A percentile compares a stretch with the other conserved stretches of the same genome.
phyloP scores from a whole-genome alignment of 1,140 invertebrate genomes.

The Choristoneura fumiferana region DNA sequence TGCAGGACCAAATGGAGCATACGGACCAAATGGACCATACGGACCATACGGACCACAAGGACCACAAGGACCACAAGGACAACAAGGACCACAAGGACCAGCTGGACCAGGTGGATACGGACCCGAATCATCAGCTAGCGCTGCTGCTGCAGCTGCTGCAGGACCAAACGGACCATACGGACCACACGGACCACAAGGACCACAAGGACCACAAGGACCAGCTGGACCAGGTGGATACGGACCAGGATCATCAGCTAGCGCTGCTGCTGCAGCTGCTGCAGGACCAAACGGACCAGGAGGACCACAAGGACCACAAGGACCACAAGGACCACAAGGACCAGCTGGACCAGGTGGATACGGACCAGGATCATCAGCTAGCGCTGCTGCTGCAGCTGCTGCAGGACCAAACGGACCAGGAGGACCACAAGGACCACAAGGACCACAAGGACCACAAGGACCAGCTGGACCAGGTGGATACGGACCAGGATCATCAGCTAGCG shows the following conservation, averaged over 20 bases:
- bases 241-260: neutral
- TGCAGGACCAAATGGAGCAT: constrained; percentile 11
- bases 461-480: too few relatives aligned
- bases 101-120: neutral
- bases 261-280: neutral
- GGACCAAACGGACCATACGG: too few relatives aligned
- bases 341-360: too few relatives aligned
- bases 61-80: neutral
- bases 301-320: neutral
- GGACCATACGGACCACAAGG: neutral
- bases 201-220: constrained; percentile 3
- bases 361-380: constrained; percentile 11
- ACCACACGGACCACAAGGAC: constrained; percentile 2
- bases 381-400: neutral
- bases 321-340: neutral
- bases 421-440: neutral
- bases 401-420: constrained; percentile 13
- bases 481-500: neutral
- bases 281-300: constrained; percentile 3
- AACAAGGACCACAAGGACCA: neutral
- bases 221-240: too few relatives aligned
- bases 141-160: neutral
- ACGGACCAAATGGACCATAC: constrained; percentile 18
- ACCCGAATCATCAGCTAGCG: constrained; percentile 5
- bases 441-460: neutral